Evolutionary conservation across 2,797 vertebrate genomes (phyloP).

Genomic region (Paguma larvata): DNA sequence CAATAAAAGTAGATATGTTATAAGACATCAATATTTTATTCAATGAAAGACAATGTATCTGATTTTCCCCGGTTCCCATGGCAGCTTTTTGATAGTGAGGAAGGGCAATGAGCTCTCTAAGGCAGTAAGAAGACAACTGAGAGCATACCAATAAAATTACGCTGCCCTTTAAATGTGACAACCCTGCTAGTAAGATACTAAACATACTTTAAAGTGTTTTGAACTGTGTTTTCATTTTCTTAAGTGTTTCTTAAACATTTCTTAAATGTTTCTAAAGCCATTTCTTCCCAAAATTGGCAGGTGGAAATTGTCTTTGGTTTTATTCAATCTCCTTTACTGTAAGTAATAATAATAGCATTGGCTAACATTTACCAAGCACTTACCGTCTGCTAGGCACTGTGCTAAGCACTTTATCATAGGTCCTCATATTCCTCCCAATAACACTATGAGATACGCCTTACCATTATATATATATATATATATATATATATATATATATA

Average conservation of each 20-base stretch:
- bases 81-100: background rate
- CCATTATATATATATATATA: background rate
- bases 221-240: background rate
- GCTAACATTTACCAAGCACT: background rate
- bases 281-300: constrained; percentile 1
- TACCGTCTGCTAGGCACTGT: background rate
- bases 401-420: background rate
- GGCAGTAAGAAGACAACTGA: background rate
- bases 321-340: background rate
- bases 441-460: background rate
- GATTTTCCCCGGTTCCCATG: background rate
- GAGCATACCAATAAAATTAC: background rate
- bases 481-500: too few relatives aligned
- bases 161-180: background rate
- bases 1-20: constrained; percentile 68
- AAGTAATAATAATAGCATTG: constrained; percentile 18
- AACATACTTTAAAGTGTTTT: constrained; percentile 33
- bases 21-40: constrained; percentile 67
- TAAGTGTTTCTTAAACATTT: background rate
- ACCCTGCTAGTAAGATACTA: background rate
- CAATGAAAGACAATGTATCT: constrained; percentile 55
- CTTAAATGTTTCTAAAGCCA: background rate
- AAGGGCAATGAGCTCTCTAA: background rate
- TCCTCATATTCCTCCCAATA: background rate
- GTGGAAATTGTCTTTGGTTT: background rate